Evolutionary conservation across 2,113 vertebrate genomes (phyloP).

Genomic region (Pampusana beccarii): DNA sequence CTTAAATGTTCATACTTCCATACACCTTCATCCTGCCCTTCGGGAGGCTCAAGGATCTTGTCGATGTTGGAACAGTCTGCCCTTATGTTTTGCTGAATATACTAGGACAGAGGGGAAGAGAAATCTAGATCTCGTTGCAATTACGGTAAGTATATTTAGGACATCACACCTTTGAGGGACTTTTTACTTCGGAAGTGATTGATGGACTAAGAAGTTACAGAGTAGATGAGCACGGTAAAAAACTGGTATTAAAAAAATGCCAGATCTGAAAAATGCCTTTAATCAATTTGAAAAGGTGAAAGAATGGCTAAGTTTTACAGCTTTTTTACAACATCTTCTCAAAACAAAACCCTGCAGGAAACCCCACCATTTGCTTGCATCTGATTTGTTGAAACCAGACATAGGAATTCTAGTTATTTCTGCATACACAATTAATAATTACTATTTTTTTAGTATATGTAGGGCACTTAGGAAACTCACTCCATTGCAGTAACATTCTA

Average conservation of each 20-base stretch:
- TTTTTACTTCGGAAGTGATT: background rate
- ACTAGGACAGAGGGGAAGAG: conserved; percentile 76
- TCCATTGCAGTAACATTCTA: background rate
- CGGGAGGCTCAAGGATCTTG: conserved; percentile 97
- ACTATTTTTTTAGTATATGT: background rate
- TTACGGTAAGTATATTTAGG: background rate
- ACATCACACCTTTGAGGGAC: background rate
- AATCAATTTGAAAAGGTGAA: background rate
- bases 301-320: background rate
- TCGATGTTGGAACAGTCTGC: conserved; percentile 98
- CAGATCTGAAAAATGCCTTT: background rate
- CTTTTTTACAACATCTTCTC: background rate
- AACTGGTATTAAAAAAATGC: background rate
- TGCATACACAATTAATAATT: background rate
- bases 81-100: conserved; percentile 98
- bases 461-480: background rate
- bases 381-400: background rate
- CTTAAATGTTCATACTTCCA: conserved; percentile 99
- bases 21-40: conserved; percentile 98
- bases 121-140: background rate
- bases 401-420: background rate
- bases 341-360: background rate
- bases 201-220: background rate
- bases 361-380: background rate
- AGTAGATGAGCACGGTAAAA: background rate